phyloP scores from a whole-genome alignment of 2,888 invertebrate genomes.

The Tetragonula carbonaria region DNA sequence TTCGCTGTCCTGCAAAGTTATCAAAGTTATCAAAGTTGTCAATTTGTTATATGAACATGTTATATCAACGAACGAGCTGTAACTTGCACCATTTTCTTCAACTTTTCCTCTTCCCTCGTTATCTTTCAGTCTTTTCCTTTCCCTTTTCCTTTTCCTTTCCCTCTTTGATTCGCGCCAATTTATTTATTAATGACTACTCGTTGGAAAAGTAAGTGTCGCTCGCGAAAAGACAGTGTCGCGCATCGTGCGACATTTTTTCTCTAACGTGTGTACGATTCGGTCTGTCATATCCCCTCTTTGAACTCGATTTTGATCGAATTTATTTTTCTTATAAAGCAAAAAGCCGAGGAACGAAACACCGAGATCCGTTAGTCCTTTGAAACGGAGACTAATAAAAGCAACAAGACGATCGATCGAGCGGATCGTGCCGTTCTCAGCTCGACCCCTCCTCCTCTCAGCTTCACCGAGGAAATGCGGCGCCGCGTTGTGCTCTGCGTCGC shows the following conservation, averaged over 20 bases:
- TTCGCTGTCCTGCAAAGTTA: slow-evolving; percentile 88
- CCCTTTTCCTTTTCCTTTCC: too few species aligned
- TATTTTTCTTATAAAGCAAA: background rate
- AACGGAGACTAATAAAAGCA: slow-evolving; percentile 7
- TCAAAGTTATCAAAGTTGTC: background rate
- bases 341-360: background rate
- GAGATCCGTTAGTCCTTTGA: slow-evolving; percentile 26
- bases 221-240: background rate
- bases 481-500: background rate
- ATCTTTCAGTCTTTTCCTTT: too few species aligned
- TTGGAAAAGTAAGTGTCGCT: too few species aligned
- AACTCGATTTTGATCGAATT: background rate
- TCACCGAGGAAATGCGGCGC: background rate
- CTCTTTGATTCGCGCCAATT: too few species aligned
- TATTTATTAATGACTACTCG: too few species aligned
- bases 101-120: too few species aligned
- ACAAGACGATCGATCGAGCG: slow-evolving; percentile 4
- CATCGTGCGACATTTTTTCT: background rate
- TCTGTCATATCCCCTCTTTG: background rate
- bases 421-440: slow-evolving; percentile 17
- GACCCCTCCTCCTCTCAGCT: background rate
- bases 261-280: background rate
- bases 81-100: too few species aligned
- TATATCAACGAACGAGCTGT: too few species aligned
- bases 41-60: too few species aligned